These are phyloP conservation scores for Gorsachius magnificus DNA, from an alignment of 2,797 vertebrate species.

Conservation along the genomic window DNA sequence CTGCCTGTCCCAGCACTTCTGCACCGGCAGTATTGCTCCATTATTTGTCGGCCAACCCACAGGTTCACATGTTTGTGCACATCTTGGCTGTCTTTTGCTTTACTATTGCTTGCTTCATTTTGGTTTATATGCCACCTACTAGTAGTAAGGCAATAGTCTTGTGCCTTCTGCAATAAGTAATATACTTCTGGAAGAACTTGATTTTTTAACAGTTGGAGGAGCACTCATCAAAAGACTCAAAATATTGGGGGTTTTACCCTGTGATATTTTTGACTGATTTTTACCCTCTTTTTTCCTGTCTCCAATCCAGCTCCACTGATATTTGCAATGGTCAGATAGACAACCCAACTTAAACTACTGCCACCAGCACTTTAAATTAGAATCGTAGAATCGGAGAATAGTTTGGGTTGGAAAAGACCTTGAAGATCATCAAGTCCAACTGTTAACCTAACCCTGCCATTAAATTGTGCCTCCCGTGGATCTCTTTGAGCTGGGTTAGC, in stretches of 20 bases:
- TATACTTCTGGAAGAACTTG: not conserved
- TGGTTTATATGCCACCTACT: not conserved
- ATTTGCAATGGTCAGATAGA: not conserved
- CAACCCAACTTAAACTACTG: not conserved
- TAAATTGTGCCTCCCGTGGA: not conserved
- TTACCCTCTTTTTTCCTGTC: not conserved
- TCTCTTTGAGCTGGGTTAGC: not conserved
- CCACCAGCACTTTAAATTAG: not conserved
- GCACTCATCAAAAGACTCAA: not conserved
- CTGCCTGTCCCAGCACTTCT: not conserved
- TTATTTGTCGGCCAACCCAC: not conserved
- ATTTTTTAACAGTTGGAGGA: not conserved
- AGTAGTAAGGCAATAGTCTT: not conserved
- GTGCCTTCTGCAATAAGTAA: not conserved
- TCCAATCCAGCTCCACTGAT: not conserved
- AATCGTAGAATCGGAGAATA: no score
- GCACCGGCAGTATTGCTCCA: not conserved
- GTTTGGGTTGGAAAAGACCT: no score
- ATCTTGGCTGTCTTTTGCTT: not conserved
- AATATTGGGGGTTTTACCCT: not conserved
- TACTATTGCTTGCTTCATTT: not conserved
- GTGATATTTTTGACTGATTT: not conserved
- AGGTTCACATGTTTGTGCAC: not conserved
- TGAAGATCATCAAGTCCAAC: no score
- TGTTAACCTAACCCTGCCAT: not conserved